Evolutionary conservation across 2,113 vertebrate genomes (phyloP).

Genomic region (Saccopteryx leptura): DNA sequence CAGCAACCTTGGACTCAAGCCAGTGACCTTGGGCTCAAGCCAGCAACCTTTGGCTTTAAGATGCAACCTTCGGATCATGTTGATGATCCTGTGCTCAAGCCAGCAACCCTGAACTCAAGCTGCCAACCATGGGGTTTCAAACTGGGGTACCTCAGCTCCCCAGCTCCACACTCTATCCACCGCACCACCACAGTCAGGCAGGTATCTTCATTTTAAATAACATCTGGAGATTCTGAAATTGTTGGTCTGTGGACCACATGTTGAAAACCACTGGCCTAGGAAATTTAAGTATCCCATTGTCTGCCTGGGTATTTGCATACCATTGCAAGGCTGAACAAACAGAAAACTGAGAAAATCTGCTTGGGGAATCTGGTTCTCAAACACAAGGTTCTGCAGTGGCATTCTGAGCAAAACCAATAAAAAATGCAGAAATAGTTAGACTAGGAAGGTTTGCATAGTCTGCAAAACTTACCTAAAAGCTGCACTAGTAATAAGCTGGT

Average conservation of each 20-base stretch:
- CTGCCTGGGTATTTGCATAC: neutral
- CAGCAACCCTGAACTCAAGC: too few species aligned
- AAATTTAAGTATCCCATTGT: neutral
- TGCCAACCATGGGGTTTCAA: too few species aligned
- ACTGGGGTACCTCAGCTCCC: too few species aligned
- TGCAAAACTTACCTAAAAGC: neutral
- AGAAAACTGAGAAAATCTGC: neutral
- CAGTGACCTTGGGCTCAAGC: too few species aligned
- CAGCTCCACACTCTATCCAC: too few species aligned
- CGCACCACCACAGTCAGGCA: too few species aligned
- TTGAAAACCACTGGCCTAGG: neutral
- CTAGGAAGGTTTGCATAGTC: neutral
- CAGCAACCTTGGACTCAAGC: too few species aligned
- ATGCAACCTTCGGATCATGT: too few species aligned
- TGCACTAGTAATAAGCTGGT: neutral
- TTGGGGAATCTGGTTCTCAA: neutral
- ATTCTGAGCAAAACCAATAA: neutral
- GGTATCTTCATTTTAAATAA: neutral
- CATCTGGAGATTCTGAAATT: neutral
- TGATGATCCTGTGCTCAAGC: too few species aligned
- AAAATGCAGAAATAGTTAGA: neutral
- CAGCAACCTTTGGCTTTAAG: too few species aligned
- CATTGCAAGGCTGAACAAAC: neutral
- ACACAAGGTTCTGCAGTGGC: neutral
- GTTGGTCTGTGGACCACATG: neutral